Evolutionary conservation across 2,888 invertebrate species (phyloP).

Genomic region (Charanyca ferruginea): DNA sequence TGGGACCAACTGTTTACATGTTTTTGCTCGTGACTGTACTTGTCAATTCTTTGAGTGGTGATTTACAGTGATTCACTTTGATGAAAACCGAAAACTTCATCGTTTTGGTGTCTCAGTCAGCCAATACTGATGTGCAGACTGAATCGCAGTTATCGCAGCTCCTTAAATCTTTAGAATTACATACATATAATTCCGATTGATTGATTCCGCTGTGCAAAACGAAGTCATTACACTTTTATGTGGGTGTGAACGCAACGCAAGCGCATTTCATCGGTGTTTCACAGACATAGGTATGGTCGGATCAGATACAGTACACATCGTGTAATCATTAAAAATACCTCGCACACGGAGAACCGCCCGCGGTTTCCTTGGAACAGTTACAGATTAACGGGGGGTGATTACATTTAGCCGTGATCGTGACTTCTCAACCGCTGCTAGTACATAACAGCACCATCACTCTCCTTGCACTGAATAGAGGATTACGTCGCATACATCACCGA

Average conservation of each 20-base stretch:
- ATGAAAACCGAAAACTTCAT: neutral
- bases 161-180: too few relatives aligned
- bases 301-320: conserved; percentile 15
- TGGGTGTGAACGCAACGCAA: conserved; percentile 17
- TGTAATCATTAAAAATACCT: conserved; percentile 54
- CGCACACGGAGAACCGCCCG: neutral
- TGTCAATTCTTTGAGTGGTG: too few relatives aligned
- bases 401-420: conserved; percentile 12
- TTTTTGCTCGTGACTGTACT: too few relatives aligned
- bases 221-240: conserved; percentile 17
- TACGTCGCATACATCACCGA: neutral
- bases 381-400: neutral
- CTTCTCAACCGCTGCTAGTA: neutral
- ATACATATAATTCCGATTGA: conserved; percentile 7
- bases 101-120: neutral
- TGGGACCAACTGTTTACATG: too few relatives aligned
- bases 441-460: conserved; percentile 9
- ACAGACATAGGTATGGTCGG: neutral
- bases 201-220: conserved; percentile 1
- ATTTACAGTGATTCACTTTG: too few relatives aligned
- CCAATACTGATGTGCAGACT: too few relatives aligned
- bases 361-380: conserved; percentile 22
- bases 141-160: too few relatives aligned
- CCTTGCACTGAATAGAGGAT: conserved; percentile 9
- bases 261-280: conserved; percentile 12